Conservation (phyloP, 2,113 vertebrate genomes). For the Cyrtonyx montezumae region DNA sequence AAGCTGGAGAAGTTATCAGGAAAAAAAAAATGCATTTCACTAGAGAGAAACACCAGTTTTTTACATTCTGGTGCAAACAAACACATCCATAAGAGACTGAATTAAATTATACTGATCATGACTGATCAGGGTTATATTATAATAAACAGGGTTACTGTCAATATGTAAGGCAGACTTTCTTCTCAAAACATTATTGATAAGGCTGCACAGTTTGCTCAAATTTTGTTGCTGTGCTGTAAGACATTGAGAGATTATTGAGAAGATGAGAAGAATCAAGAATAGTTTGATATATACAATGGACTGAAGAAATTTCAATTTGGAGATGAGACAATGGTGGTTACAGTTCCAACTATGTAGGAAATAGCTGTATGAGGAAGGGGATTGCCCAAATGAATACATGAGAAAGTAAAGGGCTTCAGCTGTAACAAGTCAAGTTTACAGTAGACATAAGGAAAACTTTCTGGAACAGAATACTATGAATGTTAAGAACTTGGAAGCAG, state of each 20-base stretch:
- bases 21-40: background rate
- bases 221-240: background rate
- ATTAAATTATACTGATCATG: background rate
- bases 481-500: background rate
- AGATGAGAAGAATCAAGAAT: background rate
- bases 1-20: background rate
- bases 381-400: background rate
- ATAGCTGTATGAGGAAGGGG: background rate
- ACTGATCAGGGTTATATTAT: accelerated
- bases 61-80: background rate
- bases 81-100: background rate
- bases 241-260: background rate
- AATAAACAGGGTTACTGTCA: background rate
- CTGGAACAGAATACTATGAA: background rate
- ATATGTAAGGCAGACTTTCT: background rate
- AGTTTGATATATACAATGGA: background rate
- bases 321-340: background rate
- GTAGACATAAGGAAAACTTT: background rate
- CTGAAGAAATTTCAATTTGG: background rate
- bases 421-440: background rate
- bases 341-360: background rate
- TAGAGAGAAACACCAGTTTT: background rate
- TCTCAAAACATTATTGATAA: background rate
- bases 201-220: background rate
- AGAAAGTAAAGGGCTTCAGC: background rate